Evolutionary conservation across 1,140 invertebrate species (phyloP).

Genomic region (Ephestia elutella): DNA sequence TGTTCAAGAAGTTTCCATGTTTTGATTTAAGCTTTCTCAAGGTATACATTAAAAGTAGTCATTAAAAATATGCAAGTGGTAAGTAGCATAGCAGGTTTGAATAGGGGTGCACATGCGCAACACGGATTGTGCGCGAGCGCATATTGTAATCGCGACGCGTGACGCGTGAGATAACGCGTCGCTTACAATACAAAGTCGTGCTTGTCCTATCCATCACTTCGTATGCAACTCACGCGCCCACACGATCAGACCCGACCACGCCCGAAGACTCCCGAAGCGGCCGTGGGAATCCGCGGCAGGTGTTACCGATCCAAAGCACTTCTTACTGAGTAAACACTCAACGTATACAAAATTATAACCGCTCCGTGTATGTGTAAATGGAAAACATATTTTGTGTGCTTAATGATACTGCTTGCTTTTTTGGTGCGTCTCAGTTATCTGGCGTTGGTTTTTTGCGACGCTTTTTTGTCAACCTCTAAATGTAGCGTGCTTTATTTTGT

Average conservation of each 20-base stretch:
- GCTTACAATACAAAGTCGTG: conserved; percentile 18
- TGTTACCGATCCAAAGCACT: conserved; percentile 66
- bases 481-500: conserved; percentile 42
- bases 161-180: conserved; percentile 30
- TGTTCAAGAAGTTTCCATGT: no score
- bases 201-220: conserved; percentile 24
- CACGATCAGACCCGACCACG: conserved; percentile 41
- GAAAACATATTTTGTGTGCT: conserved; percentile 74
- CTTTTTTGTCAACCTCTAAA: conserved; percentile 35
- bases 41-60: no score
- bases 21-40: no score
- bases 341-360: conserved; percentile 71
- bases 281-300: conserved; percentile 70
- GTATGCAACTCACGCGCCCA: conserved; percentile 36
- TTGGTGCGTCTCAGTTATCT: conserved; percentile 61
- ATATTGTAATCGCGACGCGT: conserved; percentile 32
- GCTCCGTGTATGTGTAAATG: conserved; percentile 66
- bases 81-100: no score
- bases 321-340: conserved; percentile 72
- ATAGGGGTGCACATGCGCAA: no score
- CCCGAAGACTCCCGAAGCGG: conserved; percentile 54
- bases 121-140: not conserved
- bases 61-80: no score
- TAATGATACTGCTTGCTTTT: conserved; percentile 72
- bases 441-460: conserved; percentile 54